Evolutionary conservation across 2,797 vertebrate species (phyloP).

Genomic region (Peromyscus eremicus): DNA sequence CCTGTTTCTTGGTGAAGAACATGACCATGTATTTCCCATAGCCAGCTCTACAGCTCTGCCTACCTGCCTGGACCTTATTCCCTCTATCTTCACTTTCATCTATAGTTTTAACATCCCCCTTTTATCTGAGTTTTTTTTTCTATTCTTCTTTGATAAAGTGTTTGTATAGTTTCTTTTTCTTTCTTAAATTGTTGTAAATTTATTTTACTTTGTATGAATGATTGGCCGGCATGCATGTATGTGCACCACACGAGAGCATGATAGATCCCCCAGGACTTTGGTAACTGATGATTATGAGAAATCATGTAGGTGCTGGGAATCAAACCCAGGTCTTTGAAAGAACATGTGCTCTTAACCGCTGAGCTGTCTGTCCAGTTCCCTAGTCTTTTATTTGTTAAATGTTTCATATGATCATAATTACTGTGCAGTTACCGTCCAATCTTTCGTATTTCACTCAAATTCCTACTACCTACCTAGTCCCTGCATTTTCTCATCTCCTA

Average conservation of each 20-base stretch:
- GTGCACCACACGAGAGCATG: neutral
- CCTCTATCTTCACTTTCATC: neutral
- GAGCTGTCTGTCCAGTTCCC: neutral
- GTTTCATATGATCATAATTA: neutral
- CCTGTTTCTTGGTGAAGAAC: neutral
- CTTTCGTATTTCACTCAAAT: conserved; percentile 3
- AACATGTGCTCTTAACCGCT: neutral
- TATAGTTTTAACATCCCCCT: neutral
- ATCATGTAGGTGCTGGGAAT: neutral
- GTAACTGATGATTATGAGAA: neutral
- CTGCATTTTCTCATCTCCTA: neutral
- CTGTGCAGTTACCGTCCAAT: neutral
- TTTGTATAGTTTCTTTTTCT: neutral
- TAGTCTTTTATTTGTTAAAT: neutral
- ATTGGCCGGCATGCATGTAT: neutral
- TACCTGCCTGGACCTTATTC: neutral
- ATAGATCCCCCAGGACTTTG: neutral
- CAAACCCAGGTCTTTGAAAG: neutral
- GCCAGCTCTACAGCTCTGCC: neutral
- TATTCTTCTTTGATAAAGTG: neutral
- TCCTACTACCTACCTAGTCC: neutral
- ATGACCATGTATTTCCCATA: neutral
- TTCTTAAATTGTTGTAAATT: neutral
- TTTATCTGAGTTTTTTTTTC: neutral
- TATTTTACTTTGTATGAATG: neutral